phyloP scores from a whole-genome alignment of 2,113 vertebrate genomes.

The Tor tambroides region DNA sequence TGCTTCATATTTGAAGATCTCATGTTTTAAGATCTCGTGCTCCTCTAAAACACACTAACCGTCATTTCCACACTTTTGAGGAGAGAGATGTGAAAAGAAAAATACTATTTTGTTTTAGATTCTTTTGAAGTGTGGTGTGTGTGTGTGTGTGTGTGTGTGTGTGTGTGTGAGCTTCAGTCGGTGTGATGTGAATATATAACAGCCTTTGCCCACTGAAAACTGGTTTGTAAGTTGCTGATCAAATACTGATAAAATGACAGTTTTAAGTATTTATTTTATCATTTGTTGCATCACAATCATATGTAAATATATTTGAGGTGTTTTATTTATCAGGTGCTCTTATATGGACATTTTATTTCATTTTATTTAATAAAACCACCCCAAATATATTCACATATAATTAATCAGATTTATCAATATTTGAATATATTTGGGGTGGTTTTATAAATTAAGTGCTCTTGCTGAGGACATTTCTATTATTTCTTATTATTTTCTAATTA shows the following conservation, averaged over 20 bases:
- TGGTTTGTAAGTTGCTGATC: background rate
- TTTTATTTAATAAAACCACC: background rate
- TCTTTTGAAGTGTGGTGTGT: conserved; percentile 59
- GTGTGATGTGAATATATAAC: conserved; percentile 32
- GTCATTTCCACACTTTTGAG: conserved; percentile 63
- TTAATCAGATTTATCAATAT: background rate
- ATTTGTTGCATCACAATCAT: background rate
- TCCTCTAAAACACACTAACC: conserved; percentile 69
- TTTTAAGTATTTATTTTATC: background rate
- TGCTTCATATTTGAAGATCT: conserved; percentile 43
- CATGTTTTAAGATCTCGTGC: conserved; percentile 52
- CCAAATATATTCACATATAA: no score
- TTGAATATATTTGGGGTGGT: background rate
- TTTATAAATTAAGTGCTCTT: no score
- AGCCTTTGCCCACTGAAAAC: background rate
- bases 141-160: conserved; percentile 1
- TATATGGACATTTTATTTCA: background rate
- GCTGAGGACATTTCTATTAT: no score
- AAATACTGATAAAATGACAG: background rate
- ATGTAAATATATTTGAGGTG: background rate
- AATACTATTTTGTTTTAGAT: conserved; percentile 53
- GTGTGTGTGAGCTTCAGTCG: conserved; percentile 19
- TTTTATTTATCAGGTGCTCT: background rate
- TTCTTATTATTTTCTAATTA: no score
- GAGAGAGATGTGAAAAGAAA: conserved; percentile 56